A percentile compares a stretch with the other conserved stretches of the same genome.
These are phyloP conservation scores for Donacobius atricapilla DNA, from an alignment of 2,113 vertebrate genomes.

Conservation along the genomic window DNA sequence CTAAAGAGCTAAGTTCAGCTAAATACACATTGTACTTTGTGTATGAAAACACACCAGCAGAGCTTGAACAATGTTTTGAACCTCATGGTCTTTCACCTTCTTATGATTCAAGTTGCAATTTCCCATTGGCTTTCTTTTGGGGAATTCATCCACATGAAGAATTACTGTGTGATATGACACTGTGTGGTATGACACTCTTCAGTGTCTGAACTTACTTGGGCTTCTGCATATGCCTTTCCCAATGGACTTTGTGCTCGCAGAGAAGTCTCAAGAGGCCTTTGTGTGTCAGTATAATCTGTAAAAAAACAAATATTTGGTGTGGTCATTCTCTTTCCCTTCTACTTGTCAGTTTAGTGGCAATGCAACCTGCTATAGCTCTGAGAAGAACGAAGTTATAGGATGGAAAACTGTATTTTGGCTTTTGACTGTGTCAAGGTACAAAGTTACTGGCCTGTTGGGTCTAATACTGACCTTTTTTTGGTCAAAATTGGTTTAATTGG, in stretches of 20 bases:
- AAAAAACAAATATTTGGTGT: constrained; percentile 4
- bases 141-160: constrained; percentile 19
- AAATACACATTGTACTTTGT: constrained; percentile 18
- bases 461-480: constrained; percentile 32
- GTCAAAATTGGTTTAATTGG: constrained; percentile 27
- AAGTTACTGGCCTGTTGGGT: constrained; percentile 12
- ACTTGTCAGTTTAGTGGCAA: constrained; percentile 19
- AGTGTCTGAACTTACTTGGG: constrained; percentile 8
- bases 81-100: constrained; percentile 13
- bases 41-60: constrained; percentile 52
- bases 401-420: constrained; percentile 42
- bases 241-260: constrained; percentile 4
- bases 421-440: constrained; percentile 44
- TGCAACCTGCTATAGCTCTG: constrained; percentile 9
- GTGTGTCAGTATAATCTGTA: constrained; percentile 13
- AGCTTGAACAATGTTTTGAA: constrained; percentile 29
- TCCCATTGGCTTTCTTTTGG: constrained; percentile 13
- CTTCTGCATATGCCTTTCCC: constrained; percentile 22
- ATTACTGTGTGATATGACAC: constrained; percentile 43
- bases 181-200: constrained; percentile 31
- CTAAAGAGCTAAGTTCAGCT: background rate
- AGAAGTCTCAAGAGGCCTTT: constrained; percentile 32
- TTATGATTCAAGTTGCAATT: background rate
- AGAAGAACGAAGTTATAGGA: background rate
- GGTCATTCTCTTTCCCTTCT: background rate